A percentile compares a stretch with the other conserved stretches of the same genome.
phyloP scores from a whole-genome alignment of 2,797 vertebrate species.

The Anguilla megastoma region DNA sequence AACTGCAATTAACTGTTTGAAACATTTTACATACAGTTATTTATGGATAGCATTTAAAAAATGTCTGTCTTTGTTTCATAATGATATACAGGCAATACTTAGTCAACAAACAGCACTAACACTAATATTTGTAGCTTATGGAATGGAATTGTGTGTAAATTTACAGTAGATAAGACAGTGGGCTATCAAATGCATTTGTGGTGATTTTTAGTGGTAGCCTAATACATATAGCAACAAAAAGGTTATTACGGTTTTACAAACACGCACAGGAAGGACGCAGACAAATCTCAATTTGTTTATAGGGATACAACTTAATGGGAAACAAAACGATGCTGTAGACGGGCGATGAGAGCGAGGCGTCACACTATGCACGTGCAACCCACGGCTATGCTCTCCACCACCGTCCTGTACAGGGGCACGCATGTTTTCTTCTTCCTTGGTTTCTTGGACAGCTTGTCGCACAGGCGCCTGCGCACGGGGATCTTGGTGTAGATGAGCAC shows the following conservation, averaged over 20 bases:
- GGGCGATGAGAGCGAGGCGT: slow-evolving; percentile 16
- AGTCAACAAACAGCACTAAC: background rate
- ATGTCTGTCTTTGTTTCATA: background rate
- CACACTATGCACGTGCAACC: slow-evolving; percentile 85
- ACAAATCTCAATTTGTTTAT: background rate
- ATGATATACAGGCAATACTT: background rate
- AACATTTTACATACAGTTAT: background rate
- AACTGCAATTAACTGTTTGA: background rate
- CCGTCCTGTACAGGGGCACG: slow-evolving; percentile 63
- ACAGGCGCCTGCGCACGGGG: slow-evolving; percentile 76
- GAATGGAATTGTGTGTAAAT: background rate
- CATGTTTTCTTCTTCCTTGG: slow-evolving; percentile 56
- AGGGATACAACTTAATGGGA: background rate
- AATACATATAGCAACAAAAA: background rate
- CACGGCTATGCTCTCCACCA: slow-evolving; percentile 83
- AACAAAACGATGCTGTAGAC: background rate
- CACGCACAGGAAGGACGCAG: background rate
- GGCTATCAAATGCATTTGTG: background rate
- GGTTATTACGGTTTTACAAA: background rate
- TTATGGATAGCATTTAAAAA: background rate
- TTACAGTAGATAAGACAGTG: background rate
- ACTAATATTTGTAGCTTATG: background rate
- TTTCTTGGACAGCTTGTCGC: slow-evolving; percentile 49
- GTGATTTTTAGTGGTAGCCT: background rate
- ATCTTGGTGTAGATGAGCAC: slow-evolving; percentile 82